phyloP scores from a whole-genome alignment of 1,140 invertebrate species.

The Bradynema listronoti region DNA sequence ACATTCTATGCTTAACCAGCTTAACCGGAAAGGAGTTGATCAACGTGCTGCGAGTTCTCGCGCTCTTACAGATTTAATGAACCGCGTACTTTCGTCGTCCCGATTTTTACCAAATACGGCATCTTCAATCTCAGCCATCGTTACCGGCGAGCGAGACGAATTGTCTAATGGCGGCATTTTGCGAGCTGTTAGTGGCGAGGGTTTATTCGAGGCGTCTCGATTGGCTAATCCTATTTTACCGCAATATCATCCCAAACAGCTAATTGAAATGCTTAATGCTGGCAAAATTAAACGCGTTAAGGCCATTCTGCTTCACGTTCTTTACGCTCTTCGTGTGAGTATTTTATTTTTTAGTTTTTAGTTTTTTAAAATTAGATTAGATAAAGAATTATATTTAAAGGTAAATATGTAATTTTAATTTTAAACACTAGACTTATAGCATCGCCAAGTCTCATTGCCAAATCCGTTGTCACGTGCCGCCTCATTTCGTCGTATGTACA shows the following conservation, averaged over 20 bases:
- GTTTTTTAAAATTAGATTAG: slow-evolving; percentile 16
- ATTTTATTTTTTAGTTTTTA: background rate
- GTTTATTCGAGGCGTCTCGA: slow-evolving; percentile 88
- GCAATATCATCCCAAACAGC: slow-evolving; percentile 95
- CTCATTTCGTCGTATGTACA: slow-evolving; percentile 24
- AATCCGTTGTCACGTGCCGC: slow-evolving; percentile 35
- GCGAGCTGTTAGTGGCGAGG: slow-evolving; percentile 59
- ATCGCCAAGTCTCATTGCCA: slow-evolving; percentile 15
- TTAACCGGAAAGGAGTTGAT: slow-evolving; percentile 19
- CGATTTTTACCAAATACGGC: too few relatives aligned
- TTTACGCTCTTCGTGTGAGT: slow-evolving; percentile 63
- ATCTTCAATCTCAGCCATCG: too few relatives aligned
- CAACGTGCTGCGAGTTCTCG: slow-evolving; percentile 18
- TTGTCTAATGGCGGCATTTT: slow-evolving; percentile 32
- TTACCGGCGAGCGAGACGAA: too few relatives aligned
- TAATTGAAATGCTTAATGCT: slow-evolving; percentile 96
- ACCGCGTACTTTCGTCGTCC: slow-evolving; percentile 14
- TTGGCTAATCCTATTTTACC: slow-evolving; percentile 93
- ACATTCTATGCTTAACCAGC: slow-evolving; percentile 50
- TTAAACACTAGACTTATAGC: too few relatives aligned
- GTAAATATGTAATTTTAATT: too few relatives aligned
- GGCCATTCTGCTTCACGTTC: slow-evolving; percentile 89
- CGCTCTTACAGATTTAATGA: slow-evolving; percentile 42
- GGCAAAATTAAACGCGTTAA: slow-evolving; percentile 95
- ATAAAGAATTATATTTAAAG: slow-evolving; percentile 6